A percentile compares a stretch with the other conserved stretches of the same genome.
Conservation (phyloP, 2,113 vertebrate species). For the Setophaga petechia region DNA sequence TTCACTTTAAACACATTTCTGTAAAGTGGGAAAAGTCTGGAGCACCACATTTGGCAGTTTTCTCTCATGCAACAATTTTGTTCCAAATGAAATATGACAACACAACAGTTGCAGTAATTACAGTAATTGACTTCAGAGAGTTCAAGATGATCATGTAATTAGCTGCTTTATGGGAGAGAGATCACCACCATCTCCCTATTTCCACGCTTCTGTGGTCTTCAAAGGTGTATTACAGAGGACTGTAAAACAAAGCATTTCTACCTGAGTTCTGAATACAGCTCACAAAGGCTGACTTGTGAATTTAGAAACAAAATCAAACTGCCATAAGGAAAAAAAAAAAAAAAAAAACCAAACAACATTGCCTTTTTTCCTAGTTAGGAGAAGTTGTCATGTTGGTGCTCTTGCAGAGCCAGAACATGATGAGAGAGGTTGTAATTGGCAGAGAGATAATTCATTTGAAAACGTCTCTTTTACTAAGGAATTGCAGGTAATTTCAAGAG, state of each 20-base stretch:
- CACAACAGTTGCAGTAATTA: slow-evolving; percentile 69
- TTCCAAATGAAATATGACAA: slow-evolving; percentile 75
- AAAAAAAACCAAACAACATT: background rate
- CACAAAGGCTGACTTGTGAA: background rate
- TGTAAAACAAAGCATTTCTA: background rate
- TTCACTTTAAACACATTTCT: slow-evolving; percentile 28
- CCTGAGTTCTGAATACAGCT: background rate
- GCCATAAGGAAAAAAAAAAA: background rate
- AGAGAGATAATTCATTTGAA: slow-evolving; percentile 35
- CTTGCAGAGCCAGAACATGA: background rate
- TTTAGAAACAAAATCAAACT: background rate
- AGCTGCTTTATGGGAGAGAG: slow-evolving; percentile 53
- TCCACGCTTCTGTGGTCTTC: slow-evolving; percentile 24
- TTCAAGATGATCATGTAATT: slow-evolving; percentile 69
- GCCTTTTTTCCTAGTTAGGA: background rate
- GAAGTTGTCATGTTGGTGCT: background rate
- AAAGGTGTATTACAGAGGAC: background rate
- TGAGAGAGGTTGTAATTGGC: background rate
- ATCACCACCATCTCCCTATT: slow-evolving; percentile 28
- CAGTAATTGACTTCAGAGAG: slow-evolving; percentile 70
- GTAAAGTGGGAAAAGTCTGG: background rate
- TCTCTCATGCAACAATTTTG: slow-evolving; percentile 46
- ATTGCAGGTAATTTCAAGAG: slow-evolving; percentile 55
- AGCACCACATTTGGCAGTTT: slow-evolving; percentile 37
- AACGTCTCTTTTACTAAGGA: slow-evolving; percentile 39